Evolutionary conservation across 1,140 invertebrate species (phyloP).

Genomic region (Hycleus phaleratus): DNA sequence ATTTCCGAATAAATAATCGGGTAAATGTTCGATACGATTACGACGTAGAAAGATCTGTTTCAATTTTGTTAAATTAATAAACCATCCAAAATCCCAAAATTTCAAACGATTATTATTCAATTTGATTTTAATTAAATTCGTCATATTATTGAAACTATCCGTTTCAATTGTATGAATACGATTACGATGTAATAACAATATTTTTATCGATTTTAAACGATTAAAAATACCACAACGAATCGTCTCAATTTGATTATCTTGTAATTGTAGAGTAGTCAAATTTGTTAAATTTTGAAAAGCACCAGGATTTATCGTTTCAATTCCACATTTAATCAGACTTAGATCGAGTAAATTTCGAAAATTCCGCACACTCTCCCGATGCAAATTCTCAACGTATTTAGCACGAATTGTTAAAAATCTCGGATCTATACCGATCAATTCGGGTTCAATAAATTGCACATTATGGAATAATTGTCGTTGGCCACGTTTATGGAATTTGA

Average conservation of each 20-base stretch:
- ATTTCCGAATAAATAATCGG: conserved; percentile 29
- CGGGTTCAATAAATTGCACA: not conserved
- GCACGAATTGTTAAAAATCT: not conserved
- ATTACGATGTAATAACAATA: conserved; percentile 32
- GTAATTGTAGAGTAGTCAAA: not conserved
- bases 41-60: conserved; percentile 23
- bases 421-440: not conserved
- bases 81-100: conserved; percentile 33
- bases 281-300: conserved; percentile 8
- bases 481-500: not conserved
- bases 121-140: conserved; percentile 27
- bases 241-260: conserved; percentile 1
- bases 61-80: conserved; percentile 29
- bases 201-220: conserved; percentile 15
- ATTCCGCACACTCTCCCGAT: not conserved
- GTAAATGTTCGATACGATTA: conserved; percentile 28
- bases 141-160: conserved; percentile 35
- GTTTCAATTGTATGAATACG: conserved; percentile 29
- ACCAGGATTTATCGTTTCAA: not conserved
- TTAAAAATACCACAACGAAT: not conserved
- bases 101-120: conserved; percentile 30
- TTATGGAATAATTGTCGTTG: not conserved
- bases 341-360: not conserved
- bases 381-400: not conserved
- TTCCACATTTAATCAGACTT: not conserved